phyloP scores from a whole-genome alignment of 2,888 invertebrate genomes.

The Portevinia maculata region DNA sequence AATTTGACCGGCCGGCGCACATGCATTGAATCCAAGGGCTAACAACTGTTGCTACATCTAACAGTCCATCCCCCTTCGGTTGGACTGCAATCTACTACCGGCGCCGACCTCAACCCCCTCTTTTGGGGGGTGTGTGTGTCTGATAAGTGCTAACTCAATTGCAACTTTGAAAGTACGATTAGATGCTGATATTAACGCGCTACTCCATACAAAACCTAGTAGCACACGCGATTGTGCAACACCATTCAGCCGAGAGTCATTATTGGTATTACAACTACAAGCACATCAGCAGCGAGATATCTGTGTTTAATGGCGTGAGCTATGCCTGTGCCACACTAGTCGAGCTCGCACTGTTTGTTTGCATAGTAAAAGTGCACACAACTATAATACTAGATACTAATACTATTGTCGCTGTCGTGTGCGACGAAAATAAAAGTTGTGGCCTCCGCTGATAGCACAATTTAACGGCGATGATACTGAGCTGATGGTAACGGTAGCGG shows the following conservation, averaged over 20 bases:
- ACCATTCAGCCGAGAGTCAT: conserved; percentile 56
- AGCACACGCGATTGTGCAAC: conserved; percentile 53
- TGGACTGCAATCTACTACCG: too few relatives aligned
- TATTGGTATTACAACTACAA: conserved; percentile 35
- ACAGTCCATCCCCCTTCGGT: too few relatives aligned
- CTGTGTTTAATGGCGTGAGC: too few relatives aligned
- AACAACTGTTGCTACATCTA: conserved; percentile 3
- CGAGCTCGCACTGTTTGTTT: conserved; percentile 24
- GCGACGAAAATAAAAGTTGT: conserved; percentile 71
- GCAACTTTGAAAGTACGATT: conserved; percentile 58
- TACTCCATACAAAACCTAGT: conserved; percentile 24
- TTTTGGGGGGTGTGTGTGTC: conserved; percentile 29
- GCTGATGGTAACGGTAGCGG: conserved; percentile 7
- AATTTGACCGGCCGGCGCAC: conserved; percentile 31
- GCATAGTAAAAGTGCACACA: conserved; percentile 45
- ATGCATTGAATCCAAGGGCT: conserved; percentile 19
- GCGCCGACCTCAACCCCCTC: not conserved
- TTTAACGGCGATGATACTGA: not conserved
- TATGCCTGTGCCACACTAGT: too few relatives aligned
- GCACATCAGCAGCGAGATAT: too few relatives aligned
- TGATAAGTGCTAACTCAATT: conserved; percentile 56
- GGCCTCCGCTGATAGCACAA: conserved; percentile 42
- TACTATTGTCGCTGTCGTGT: conserved; percentile 5
- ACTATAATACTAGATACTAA: not conserved
- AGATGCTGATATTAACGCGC: conserved; percentile 54